Percentiles rank a stretch among this genome's conserved stretches.
phyloP scores from a whole-genome alignment of 1,140 invertebrate genomes.

The Latrodectus geometricus region DNA sequence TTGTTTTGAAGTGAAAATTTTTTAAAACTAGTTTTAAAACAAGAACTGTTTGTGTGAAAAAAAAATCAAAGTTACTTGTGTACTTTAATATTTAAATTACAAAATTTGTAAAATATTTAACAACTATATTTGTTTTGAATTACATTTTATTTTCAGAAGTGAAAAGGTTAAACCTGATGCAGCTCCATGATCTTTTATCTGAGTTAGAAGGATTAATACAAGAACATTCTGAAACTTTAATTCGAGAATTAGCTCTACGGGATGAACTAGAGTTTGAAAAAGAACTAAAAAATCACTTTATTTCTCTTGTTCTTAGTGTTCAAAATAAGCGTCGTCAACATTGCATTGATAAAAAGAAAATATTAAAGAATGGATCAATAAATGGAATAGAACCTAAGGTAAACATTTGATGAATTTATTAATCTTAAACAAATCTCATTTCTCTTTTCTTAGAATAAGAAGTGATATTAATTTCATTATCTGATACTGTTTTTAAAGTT shows the following conservation, averaged over 20 bases:
- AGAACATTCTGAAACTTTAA: constrained; percentile 93
- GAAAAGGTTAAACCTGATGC: constrained; percentile 31
- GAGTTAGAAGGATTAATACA: constrained; percentile 94
- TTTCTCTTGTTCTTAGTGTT: constrained; percentile 93
- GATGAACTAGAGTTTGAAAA: constrained; percentile 99
- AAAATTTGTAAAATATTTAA: too few relatives aligned
- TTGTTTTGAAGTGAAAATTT: too few relatives aligned
- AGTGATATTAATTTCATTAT: too few relatives aligned
- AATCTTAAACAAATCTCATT: background rate
- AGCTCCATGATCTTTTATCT: constrained; percentile 41
- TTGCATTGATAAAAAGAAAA: constrained; percentile 75
- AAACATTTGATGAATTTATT: background rate
- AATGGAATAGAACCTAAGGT: constrained; percentile 45
- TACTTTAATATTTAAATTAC: too few relatives aligned
- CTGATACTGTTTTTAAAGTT: too few relatives aligned
- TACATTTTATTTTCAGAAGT: constrained; percentile 43
- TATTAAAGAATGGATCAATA: constrained; percentile 25
- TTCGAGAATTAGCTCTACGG: constrained; percentile 85
- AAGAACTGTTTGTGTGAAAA: too few relatives aligned
- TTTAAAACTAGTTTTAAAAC: too few relatives aligned
- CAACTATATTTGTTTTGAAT: background rate
- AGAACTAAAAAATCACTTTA: constrained; percentile 98
- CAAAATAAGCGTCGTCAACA: constrained; percentile 94
- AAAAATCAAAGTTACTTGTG: too few relatives aligned
- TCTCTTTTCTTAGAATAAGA: background rate